phyloP scores from a whole-genome alignment of 2,113 vertebrate genomes.

The Morone saxatilis region DNA sequence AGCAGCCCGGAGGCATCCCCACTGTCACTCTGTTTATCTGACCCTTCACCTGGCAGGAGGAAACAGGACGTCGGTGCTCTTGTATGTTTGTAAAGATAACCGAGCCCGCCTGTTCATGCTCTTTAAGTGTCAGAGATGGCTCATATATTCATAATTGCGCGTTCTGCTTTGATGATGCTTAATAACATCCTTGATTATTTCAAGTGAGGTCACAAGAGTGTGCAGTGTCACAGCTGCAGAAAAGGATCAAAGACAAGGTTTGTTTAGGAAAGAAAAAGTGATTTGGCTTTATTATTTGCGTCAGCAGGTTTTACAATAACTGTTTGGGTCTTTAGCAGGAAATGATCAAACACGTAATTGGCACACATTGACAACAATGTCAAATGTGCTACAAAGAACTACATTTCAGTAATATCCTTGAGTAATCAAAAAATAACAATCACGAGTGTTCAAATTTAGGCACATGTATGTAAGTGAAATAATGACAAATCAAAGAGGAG shows the following conservation, averaged over 20 bases:
- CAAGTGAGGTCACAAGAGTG: slow-evolving; percentile 43
- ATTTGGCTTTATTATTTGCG: slow-evolving; percentile 59
- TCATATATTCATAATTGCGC: not conserved
- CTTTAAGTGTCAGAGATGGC: slow-evolving; percentile 61
- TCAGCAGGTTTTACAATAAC: slow-evolving; percentile 54
- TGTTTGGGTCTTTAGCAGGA: slow-evolving; percentile 2
- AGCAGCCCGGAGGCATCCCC: slow-evolving; percentile 64
- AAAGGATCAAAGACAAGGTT: slow-evolving; percentile 41
- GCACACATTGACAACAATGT: not conserved
- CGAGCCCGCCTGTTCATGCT: slow-evolving; percentile 41
- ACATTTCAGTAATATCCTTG: not conserved
- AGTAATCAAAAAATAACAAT: not conserved
- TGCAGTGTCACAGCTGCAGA: slow-evolving; percentile 46
- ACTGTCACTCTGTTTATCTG: slow-evolving; percentile 81
- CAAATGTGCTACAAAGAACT: not conserved
- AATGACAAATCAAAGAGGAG: not conserved
- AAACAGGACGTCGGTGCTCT: slow-evolving; percentile 82
- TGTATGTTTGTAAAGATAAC: slow-evolving; percentile 84
- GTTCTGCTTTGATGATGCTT: slow-evolving; percentile 71
- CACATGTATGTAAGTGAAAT: slow-evolving; percentile 14
- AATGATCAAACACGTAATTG: not conserved
- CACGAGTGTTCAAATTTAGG: slow-evolving; percentile 12
- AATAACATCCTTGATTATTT: slow-evolving; percentile 74
- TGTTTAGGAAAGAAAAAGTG: slow-evolving; percentile 31
- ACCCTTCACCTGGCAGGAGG: slow-evolving; percentile 82